phyloP scores from a whole-genome alignment of 2,888 invertebrate species.

The Teinopalpus imperialis region DNA sequence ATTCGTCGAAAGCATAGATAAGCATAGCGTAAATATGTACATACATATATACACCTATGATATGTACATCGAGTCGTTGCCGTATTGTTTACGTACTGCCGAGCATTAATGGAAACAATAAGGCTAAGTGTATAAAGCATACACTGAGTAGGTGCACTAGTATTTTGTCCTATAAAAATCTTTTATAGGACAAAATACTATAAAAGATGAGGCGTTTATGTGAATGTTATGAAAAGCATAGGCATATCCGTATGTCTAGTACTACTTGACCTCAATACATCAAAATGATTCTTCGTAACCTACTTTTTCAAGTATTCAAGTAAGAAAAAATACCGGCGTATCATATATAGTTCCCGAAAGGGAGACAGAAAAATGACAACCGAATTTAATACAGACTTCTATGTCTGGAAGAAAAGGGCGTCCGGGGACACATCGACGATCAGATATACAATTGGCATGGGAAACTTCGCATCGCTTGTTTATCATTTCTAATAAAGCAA shows the following conservation, averaged over 20 bases:
- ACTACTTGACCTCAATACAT: constrained; percentile 25
- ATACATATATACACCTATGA: constrained; percentile 3
- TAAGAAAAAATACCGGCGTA: constrained; percentile 23
- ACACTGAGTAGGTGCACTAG: constrained; percentile 17
- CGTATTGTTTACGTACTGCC: constrained; percentile 25
- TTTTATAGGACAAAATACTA: constrained; percentile 14
- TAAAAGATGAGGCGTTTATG: constrained; percentile 15
- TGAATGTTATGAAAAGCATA: neutral
- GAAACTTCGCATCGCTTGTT: constrained; percentile 18
- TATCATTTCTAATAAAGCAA: constrained; percentile 35
- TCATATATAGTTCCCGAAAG: constrained; percentile 23
- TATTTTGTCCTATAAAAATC: constrained; percentile 19
- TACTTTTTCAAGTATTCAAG: constrained; percentile 26
- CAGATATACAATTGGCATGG: constrained; percentile 26
- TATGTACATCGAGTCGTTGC: constrained; percentile 13
- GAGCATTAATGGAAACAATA: constrained; percentile 27
- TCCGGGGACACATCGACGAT: constrained; percentile 21
- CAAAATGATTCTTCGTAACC: constrained; percentile 26
- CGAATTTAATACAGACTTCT: constrained; percentile 24
- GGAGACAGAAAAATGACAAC: constrained; percentile 25
- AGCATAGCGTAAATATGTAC: constrained; percentile 8
- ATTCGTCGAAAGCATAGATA: constrained; percentile 19
- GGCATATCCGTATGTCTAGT: constrained; percentile 5
- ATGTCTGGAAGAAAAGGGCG: constrained; percentile 16
- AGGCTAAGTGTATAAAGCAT: constrained; percentile 25